Evolutionary conservation across 2,797 vertebrate genomes (phyloP).

Genomic region (Spinibarbus caldwelli): DNA sequence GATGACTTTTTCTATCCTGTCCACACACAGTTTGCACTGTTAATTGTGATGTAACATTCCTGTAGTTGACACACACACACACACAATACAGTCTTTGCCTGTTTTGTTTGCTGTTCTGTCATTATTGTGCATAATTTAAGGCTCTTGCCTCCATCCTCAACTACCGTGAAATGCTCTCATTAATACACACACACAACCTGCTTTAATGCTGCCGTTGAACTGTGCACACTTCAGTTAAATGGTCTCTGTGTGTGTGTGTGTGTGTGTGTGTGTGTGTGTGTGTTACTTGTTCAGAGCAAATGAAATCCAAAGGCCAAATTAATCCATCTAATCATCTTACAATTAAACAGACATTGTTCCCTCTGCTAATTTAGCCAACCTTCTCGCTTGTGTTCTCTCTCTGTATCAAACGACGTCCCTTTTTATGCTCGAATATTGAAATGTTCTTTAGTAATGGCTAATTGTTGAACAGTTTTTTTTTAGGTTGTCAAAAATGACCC

Average conservation of each 20-base stretch:
- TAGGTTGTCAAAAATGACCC: neutral
- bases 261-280: conserved; percentile 1
- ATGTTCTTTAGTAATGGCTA: neutral
- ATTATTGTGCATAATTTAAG: conserved; percentile 87
- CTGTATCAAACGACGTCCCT: neutral
- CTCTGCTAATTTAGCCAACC: neutral
- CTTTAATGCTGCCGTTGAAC: too few species aligned
- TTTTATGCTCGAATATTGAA: neutral
- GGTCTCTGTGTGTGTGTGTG: neutral
- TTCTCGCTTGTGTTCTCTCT: neutral
- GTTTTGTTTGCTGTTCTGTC: conserved; percentile 83
- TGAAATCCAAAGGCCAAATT: conserved; percentile 99
- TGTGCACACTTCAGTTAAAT: too few species aligned
- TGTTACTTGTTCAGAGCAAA: conserved; percentile 93
- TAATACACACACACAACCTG: conserved; percentile 77
- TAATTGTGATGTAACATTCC: conserved; percentile 73
- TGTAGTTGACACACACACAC: conserved; percentile 80
- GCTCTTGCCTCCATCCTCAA: conserved; percentile 94
- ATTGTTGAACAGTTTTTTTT: neutral
- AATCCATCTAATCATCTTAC: conserved; percentile 96
- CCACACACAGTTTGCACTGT: conserved; percentile 28
- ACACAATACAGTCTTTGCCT: conserved; percentile 1
- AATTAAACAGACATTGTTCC: conserved; percentile 91
- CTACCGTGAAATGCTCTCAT: conserved; percentile 99
- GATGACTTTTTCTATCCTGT: neutral